Base-by-base conservation (phyloP, 2,888 invertebrate genomes). In the Sinohyriopsis cumingii region DNA sequence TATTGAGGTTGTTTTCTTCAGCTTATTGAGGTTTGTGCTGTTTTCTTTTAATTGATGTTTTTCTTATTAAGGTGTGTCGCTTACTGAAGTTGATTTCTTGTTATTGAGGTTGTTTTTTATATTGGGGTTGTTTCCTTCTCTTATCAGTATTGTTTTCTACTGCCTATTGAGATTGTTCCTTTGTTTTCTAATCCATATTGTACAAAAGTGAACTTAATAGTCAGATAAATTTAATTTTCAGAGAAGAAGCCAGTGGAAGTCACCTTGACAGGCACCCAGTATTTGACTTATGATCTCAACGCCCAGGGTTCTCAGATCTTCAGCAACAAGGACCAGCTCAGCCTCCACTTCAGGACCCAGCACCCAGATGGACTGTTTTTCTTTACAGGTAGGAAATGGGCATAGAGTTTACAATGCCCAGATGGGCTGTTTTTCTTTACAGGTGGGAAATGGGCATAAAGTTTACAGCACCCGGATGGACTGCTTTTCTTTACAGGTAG, bases 221-320 rank as follows among this genome's bases (percentile, higher is more conserved):
- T 45, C 3, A 3, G 15, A 45, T 45, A 12, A 45, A 45, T 80
- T 81, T 90, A 90, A 89, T 90, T 93, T 89, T 18, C 94, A 97
- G 97, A 96, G 89, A 96, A 96, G 91, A 95, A 95, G 19, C 96
- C 97, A 59, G 95, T 96, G 67, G 97, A 97, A 91, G 97, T 96
- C 15, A 96, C 97, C 69, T 97, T 98, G 91, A 93, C 95, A 68
- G 97, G 97, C 9, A 94, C 94, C 0, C 96, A 97, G 91, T 97
- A 95, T 91, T 93, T 98, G 69, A 95, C 95, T 67, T 97, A 97
- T 91, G 95, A 97, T 91, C 92, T 97, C 83, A 95, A 95, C 73
- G 94, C 95, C 89, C 94, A 94, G 0, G 95, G 95, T 5, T 95
- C 95, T 87, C 95, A 96, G 4, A 94, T 97, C 84, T 94, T 96